These are phyloP conservation scores for Sebastes minor DNA, from an alignment of 2,797 vertebrate genomes.

Conservation along the genomic window DNA sequence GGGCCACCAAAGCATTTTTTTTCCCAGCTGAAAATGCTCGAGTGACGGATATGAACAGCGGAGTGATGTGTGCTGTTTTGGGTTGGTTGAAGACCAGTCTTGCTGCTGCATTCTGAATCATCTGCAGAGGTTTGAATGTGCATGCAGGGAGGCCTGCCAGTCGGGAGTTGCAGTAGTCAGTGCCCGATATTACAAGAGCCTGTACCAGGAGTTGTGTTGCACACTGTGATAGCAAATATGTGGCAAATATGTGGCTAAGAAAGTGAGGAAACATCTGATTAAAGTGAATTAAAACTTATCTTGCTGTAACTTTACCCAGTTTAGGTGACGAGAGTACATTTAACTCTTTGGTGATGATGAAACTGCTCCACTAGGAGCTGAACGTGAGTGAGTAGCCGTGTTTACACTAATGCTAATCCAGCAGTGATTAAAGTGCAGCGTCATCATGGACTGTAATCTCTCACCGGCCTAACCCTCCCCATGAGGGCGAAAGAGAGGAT, in stretches of 20 bases:
- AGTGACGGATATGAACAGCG: too few species aligned
- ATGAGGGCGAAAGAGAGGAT: not conserved
- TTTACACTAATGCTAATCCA: constrained; percentile 62
- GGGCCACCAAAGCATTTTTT: too few species aligned
- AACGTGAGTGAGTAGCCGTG: not conserved
- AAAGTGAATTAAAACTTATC: not conserved
- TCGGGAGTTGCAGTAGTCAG: too few species aligned
- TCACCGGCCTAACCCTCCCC: constrained; percentile 7
- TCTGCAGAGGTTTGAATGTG: too few species aligned
- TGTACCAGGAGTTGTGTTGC: too few species aligned
- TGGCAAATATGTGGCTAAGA: not conserved
- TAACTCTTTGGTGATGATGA: not conserved
- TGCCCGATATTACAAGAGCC: too few species aligned
- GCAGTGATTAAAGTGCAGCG: constrained; percentile 49
- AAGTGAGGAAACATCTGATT: not conserved
- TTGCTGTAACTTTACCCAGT: not conserved
- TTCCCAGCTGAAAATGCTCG: not conserved
- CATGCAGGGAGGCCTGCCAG: too few species aligned
- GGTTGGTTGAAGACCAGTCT: too few species aligned
- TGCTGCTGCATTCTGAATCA: too few species aligned
- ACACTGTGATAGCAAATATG: not conserved
- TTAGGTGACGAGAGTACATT: not conserved
- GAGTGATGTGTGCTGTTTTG: too few species aligned
- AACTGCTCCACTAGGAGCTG: not conserved
- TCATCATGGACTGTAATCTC: constrained; percentile 65